Conservation (phyloP, 2,797 vertebrate genomes). For the Spondyliosoma cantharus region DNA sequence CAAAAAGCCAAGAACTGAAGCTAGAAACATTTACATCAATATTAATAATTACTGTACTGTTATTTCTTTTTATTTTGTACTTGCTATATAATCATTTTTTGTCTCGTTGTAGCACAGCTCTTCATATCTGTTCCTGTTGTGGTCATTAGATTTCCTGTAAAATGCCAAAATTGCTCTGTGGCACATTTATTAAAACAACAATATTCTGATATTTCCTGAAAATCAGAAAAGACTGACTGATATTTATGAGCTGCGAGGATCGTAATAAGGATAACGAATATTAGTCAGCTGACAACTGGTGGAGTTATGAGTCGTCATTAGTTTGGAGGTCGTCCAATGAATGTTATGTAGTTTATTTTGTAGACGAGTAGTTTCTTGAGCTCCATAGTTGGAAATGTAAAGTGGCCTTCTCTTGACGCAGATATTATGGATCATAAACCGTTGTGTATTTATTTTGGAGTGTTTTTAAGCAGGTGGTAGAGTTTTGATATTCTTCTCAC, state of each 20-base stretch:
- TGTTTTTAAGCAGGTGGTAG: conserved; percentile 5
- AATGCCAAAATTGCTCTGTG: conserved; percentile 57
- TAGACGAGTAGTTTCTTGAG: background rate
- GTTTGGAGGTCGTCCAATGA: background rate
- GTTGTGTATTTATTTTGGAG: conserved; percentile 40
- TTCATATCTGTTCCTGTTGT: conserved; percentile 7
- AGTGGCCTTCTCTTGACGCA: conserved; percentile 66
- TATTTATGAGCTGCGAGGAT: background rate
- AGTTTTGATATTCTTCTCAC: background rate
- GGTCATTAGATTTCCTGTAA: conserved; percentile 8
- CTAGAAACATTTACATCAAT: background rate
- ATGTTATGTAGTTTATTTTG: conserved; percentile 1
- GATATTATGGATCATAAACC: conserved; percentile 13
- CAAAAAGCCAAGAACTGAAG: conserved; percentile 14
- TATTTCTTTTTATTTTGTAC: conserved; percentile 6
- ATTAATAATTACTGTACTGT: background rate
- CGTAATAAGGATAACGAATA: background rate
- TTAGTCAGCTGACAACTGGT: background rate
- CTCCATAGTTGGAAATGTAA: conserved; percentile 25
- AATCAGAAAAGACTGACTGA: background rate
- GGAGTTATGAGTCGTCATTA: background rate
- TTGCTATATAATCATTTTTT: background rate
- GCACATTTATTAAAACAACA: conserved; percentile 17
- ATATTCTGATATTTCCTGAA: conserved; percentile 4
- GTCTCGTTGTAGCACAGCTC: conserved; percentile 2